Base-by-base conservation (phyloP, 1,140 invertebrate species). In the Drosophila malerkotliana region DNA sequence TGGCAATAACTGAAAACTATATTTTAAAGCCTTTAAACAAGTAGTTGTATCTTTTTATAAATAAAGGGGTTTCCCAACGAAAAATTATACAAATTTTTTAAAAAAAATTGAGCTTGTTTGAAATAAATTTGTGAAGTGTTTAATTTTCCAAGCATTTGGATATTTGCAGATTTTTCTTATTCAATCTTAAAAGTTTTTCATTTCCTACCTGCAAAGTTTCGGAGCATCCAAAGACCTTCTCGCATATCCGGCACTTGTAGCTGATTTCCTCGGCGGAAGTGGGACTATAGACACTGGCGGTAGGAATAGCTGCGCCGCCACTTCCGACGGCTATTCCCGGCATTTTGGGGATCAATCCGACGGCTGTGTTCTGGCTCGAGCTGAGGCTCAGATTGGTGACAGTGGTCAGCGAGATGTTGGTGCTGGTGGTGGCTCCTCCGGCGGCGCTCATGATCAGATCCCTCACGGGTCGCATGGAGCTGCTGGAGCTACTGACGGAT, bases 211-310 rank as follows among this genome's bases (percentile, higher is more conserved):
- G 84, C 21, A 92, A 52, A n/a, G 89, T 91, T 58, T 88, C 78
- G 2, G 83, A 82, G 74, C 89, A 91, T n/a, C 91, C 91, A 49
- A 92, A 92, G 45, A 91, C 84, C 56, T 92, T 92, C 45, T 91
- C 90, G 59, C 91, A 92, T 14, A 92, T 91, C 32, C 77, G 69
- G 48, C 91, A 92, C 56, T 91, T 92, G 48, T 79, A 91, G 69
- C 88, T 91, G 14, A 90, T 83, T 53, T 91, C 90, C 57, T 91
- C 90, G 1, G 74, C 51, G 21, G 48, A 49, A n/a, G 45, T 68
- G 14, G 59, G n/a, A 41, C 28, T 77, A 32, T 26, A 53, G 24
- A 15, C n/a, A n/a, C 28, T 45, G 3, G 7, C 10, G 30, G 51
- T 9, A 52, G 24, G 30, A 0, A 67, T 69, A 0, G 9, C 21